Evolutionary conservation across 2,113 vertebrate species (phyloP).

Genomic region (Daubentonia madagascariensis): DNA sequence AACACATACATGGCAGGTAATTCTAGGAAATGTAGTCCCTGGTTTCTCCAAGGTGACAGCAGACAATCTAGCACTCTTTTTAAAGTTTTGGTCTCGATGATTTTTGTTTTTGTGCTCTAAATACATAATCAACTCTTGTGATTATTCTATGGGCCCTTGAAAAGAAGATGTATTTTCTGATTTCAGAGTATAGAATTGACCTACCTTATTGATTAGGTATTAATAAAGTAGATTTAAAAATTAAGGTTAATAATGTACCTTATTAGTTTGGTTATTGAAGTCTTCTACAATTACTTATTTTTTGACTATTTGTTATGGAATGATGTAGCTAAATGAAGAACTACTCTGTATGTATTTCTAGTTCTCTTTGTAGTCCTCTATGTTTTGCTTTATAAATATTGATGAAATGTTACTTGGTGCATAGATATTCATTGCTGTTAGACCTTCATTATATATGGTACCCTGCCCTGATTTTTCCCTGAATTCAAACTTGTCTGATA

Average conservation of each 20-base stretch:
- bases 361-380: neutral
- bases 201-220: neutral
- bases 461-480: neutral
- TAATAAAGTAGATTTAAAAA: neutral
- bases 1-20: neutral
- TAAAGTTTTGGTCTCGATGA: neutral
- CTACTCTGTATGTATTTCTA: neutral
- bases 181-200: neutral
- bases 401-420: neutral
- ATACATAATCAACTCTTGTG: neutral
- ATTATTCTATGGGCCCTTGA: neutral
- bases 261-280: neutral
- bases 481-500: conserved; percentile 1
- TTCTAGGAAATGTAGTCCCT: neutral
- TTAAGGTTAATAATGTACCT: neutral
- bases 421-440: neutral
- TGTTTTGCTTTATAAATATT: neutral
- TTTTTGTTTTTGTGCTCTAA: neutral
- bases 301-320: neutral
- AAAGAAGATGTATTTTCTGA: neutral
- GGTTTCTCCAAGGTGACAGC: neutral
- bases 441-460: neutral
- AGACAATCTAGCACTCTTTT: neutral
- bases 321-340: neutral
- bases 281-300: neutral